Evolutionary conservation across 1,140 invertebrate genomes (phyloP).

Genomic region (Scaptomyza montana): DNA sequence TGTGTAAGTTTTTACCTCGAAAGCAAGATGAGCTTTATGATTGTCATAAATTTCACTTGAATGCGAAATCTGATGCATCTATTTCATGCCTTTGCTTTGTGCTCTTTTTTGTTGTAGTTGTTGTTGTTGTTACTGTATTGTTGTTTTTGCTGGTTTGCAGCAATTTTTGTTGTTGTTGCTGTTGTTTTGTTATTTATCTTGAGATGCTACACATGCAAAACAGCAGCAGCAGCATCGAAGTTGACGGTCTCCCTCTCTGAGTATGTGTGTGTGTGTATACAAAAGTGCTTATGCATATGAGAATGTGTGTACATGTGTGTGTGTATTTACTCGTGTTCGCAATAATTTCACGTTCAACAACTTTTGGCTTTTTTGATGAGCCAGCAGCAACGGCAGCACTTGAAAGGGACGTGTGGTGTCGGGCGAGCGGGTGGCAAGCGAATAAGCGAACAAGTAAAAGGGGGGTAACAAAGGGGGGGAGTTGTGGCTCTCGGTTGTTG

Average conservation of each 20-base stretch:
- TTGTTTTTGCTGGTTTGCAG: constrained; percentile 10
- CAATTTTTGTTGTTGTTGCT: constrained; percentile 48
- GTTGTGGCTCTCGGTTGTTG: constrained; percentile 38
- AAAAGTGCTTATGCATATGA: not conserved
- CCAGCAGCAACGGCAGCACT: constrained; percentile 62
- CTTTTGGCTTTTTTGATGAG: constrained; percentile 81
- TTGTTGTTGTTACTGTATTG: constrained; percentile 1
- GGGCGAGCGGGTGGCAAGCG: constrained; percentile 31
- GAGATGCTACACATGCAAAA: constrained; percentile 55
- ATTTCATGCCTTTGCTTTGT: constrained; percentile 55
- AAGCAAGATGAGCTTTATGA: constrained; percentile 79
- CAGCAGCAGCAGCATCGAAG: constrained; percentile 40
- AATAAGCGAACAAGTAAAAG: constrained; percentile 2
- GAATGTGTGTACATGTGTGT: not conserved
- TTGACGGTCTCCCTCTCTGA: constrained; percentile 37
- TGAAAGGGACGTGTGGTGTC: constrained; percentile 48
- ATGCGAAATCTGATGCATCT: constrained; percentile 81
- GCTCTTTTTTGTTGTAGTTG: constrained; percentile 34
- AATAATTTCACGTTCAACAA: constrained; percentile 81
- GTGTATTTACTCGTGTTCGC: constrained; percentile 74
- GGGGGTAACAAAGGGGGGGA: not conserved
- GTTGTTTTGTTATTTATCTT: constrained; percentile 55
- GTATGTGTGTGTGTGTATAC: constrained; percentile 15
- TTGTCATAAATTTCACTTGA: constrained; percentile 80
- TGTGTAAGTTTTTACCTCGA: constrained; percentile 70